Percentiles rank a stretch among this genome's conserved stretches.
Evolutionary conservation across 2,888 invertebrate species (phyloP).

Genomic region (Drosophila formosana): DNA sequence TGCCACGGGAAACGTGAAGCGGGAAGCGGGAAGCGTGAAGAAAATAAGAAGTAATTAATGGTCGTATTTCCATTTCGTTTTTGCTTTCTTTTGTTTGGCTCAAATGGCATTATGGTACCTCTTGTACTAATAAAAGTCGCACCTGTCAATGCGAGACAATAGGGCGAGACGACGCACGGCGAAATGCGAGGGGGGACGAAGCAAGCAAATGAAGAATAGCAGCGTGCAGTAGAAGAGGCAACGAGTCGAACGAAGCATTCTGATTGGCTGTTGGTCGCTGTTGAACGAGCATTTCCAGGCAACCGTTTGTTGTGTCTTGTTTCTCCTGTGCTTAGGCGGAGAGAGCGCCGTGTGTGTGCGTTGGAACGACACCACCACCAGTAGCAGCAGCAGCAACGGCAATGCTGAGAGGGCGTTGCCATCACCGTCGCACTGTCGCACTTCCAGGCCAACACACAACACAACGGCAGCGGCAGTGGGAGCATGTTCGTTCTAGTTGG

Average conservation of each 20-base stretch:
- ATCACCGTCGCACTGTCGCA: conserved; percentile 5
- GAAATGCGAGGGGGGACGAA: conserved; percentile 7
- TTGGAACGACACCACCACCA: conserved; percentile 56
- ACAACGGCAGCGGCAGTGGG: neutral
- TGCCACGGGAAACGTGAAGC: conserved; percentile 44
- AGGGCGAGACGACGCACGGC: conserved; percentile 5
- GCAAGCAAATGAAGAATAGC: conserved; percentile 46
- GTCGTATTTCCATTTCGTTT: conserved; percentile 71
- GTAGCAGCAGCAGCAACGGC: conserved; percentile 46
- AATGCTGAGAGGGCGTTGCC: conserved; percentile 57
- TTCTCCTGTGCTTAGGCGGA: conserved; percentile 51
- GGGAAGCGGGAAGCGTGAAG: conserved; percentile 31
- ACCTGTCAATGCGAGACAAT: conserved; percentile 64
- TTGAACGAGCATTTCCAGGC: conserved; percentile 55
- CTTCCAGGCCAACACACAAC: conserved; percentile 41
- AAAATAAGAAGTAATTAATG: conserved; percentile 71
- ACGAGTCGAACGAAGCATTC: conserved; percentile 43
- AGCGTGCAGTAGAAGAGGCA: conserved; percentile 6
- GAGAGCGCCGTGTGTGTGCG: conserved; percentile 35
- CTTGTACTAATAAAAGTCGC: conserved; percentile 65
- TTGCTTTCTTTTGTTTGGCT: conserved; percentile 72
- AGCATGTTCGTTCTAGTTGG: conserved; percentile 59
- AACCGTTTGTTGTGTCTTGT: conserved; percentile 35
- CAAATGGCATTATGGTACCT: conserved; percentile 32
- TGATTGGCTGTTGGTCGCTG: conserved; percentile 55